Base-by-base conservation (phyloP, 2,113 vertebrate genomes). In the Eulemur rufifrons region DNA sequence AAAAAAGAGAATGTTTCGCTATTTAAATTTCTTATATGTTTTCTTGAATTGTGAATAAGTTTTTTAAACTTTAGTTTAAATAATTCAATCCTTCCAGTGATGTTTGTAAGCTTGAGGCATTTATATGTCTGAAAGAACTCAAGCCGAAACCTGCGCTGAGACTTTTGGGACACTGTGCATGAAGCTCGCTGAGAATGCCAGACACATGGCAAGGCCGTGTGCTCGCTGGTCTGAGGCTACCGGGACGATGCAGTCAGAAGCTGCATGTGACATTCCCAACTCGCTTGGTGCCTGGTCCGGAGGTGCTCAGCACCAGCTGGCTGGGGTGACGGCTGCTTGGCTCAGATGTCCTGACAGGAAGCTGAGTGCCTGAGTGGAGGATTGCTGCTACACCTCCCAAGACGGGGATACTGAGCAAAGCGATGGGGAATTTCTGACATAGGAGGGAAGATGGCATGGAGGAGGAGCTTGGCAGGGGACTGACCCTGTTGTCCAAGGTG, bases 401-500 rank as follows among this genome's bases (percentile, higher is more conserved):
- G 80, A 50, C 3, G 25, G 54, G 54, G 68, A 82, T 42, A 42
- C 68, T 85, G 77, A 94, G 87, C 71, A 66, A 82, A 90, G 39
- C 2, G 2, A n/a, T 37, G 32, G 69, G 32, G 34, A 34, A 42
- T 68, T 56, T 54, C 86, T 37, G 68, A 29, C 39, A 82, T 29
- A 84, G 81, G 42, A 29, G 61, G 66, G 63, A 39, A 73, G 85
- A 63, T 2, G 61, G 54, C 80, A 25, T 1, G 5, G n/a, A 86
- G 63, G 66, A 91, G 89, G 45, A 86, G 76, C 18, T 17, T 80
- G 84, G 96, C 74, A 78, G 80, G 50, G 52, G 45, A 54, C 76
- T 68, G 83, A 77, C 68, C 74, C 78, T 1, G 20, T n/a, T 86
- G 95, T 94, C 96, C 83, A 50, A 86, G 74, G 78, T 81, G 66